Evolutionary conservation across 2,113 vertebrate species (phyloP).

Genomic region (Collichthys lucidus): DNA sequence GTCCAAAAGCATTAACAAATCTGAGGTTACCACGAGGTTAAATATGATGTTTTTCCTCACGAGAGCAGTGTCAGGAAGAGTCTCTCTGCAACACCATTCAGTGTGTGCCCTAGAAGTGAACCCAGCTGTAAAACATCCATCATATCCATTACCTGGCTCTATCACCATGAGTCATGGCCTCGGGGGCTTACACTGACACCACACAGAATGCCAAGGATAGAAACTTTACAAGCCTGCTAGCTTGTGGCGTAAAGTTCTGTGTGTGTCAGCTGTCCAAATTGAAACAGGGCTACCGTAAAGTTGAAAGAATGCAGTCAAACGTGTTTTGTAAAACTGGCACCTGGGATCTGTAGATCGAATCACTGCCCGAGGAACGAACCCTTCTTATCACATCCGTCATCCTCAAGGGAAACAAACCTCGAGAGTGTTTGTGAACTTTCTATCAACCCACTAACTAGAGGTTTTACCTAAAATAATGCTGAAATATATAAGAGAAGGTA

Average conservation of each 20-base stretch:
- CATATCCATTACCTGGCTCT: slow-evolving; percentile 66
- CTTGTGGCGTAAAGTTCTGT: not conserved
- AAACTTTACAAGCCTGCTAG: slow-evolving; percentile 39
- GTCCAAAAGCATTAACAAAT: not conserved
- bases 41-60: slow-evolving; percentile 31
- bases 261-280: slow-evolving; percentile 19
- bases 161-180: slow-evolving; percentile 51
- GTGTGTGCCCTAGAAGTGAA: slow-evolving; percentile 51
- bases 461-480: slow-evolving; percentile 8
- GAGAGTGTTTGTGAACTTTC: slow-evolving; percentile 17
- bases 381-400: slow-evolving; percentile 12
- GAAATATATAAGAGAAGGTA: not conserved
- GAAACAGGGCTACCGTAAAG: slow-evolving; percentile 5
- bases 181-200: slow-evolving; percentile 39
- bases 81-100: slow-evolving; percentile 50
- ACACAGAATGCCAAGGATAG: slow-evolving; percentile 30
- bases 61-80: slow-evolving; percentile 29
- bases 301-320: not conserved
- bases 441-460: not conserved
- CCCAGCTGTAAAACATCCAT: slow-evolving; percentile 53
- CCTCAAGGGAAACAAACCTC: slow-evolving; percentile 1
- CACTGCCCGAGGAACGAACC: slow-evolving; percentile 39
- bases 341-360: slow-evolving; percentile 24
- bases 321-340: slow-evolving; percentile 1
- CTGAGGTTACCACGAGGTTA: slow-evolving; percentile 3